Base-by-base conservation (phyloP, 1,140 invertebrate species). In the Drosophila subobscura region DNA sequence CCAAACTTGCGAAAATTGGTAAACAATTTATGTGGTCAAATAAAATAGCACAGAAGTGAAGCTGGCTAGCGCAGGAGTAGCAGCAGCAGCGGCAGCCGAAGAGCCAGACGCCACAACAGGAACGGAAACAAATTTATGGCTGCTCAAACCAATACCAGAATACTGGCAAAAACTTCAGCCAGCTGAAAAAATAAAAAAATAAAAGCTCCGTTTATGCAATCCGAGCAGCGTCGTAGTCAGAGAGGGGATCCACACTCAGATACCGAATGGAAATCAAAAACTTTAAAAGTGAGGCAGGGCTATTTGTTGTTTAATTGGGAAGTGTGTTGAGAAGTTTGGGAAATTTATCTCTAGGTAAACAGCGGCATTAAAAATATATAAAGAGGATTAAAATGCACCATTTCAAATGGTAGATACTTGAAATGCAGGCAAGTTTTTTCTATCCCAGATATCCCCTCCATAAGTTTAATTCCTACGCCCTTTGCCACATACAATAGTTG, bases 21-120 rank as follows among this genome's bases (percentile, higher is more conserved):
- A 73, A 73, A 73, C 71, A 73, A 73, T 73, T 73, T 73, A 73
- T 73, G 71, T 73, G 71, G 70, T 73, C 70, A 73, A 73, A 73
- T 73, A 73, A 73, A 73, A 73, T 65, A 44, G 52, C 40, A 55
- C 33, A 57, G 41, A 49, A 72, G 27, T 49, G 68, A 33, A 61
- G 40, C 51, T 23, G 49, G 50, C 50, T n/a, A 33, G 67, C 73
- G 72, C 58, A 54, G 46, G 57, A 73, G 41, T 52, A 73, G 58
- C 49, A 50, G 41, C 25, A 42, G 40, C 49, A 61, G 45, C 56
- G 51, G 54, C n/a, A 58, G 58, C 49, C 53, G 60, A 37, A 56
- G 42, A 73, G 49, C 52, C 46, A 44, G 66, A 37, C 52, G 44
- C 45, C 45, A 41, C 49, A 56, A 45, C 42, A 64, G 53, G 60